Conservation (phyloP, 1,140 invertebrate species). For the Dryas iulia region DNA sequence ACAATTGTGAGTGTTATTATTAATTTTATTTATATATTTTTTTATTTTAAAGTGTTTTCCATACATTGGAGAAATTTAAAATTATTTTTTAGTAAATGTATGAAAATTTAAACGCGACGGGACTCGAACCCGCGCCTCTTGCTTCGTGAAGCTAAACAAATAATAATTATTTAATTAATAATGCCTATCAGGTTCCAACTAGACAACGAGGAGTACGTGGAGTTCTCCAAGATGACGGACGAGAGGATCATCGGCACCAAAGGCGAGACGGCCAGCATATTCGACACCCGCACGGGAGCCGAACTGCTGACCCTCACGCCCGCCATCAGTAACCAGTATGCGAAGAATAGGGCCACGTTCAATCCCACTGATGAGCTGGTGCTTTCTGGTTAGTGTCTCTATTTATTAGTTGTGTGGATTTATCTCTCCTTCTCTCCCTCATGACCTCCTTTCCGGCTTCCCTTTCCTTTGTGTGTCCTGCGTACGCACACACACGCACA, state of each 20-base stretch:
- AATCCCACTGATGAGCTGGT: slow-evolving; percentile 96
- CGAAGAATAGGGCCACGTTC: slow-evolving; percentile 96
- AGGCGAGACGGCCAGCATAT: slow-evolving; percentile 87
- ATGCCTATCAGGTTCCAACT: slow-evolving; percentile 82
- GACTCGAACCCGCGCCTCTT: too few species aligned
- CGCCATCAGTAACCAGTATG: slow-evolving; percentile 94
- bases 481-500: too few species aligned
- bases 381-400: slow-evolving; percentile 84
- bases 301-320: slow-evolving; percentile 88
- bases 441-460: slow-evolving; percentile 9
- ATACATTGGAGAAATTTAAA: too few species aligned
- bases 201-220: slow-evolving; percentile 92
- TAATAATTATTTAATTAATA: neutral
- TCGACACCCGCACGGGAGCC: slow-evolving; percentile 92
- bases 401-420: too few species aligned
- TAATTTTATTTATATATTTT: too few species aligned
- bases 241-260: slow-evolving; percentile 93
- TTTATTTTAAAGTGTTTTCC: too few species aligned
- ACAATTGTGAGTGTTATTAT: slow-evolving; percentile 80
- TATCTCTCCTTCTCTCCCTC: too few species aligned
- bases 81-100: too few species aligned
- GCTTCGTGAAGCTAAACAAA: too few species aligned
- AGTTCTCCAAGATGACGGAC: slow-evolving; percentile 93
- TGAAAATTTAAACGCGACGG: too few species aligned
- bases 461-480: too few species aligned